Conservation (phyloP, 2,113 vertebrate genomes). For the Rattus rattus region DNA sequence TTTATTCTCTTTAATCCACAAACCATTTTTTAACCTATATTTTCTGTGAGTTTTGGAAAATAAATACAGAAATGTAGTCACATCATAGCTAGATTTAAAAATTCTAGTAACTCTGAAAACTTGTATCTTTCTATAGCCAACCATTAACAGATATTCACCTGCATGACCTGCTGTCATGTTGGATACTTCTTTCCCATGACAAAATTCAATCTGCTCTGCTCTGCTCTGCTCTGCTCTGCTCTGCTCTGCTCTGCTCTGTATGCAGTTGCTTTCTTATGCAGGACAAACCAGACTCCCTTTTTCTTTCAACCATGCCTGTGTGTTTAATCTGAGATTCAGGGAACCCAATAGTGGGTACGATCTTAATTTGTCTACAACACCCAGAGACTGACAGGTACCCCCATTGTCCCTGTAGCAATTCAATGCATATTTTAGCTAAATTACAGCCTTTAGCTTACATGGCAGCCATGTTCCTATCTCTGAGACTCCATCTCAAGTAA, state of each 20-base stretch:
- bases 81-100: no score
- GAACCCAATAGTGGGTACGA: neutral
- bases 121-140: neutral
- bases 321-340: neutral
- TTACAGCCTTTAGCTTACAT: neutral
- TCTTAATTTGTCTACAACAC: neutral
- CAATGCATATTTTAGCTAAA: neutral
- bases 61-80: neutral
- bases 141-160: neutral
- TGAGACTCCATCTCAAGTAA: neutral
- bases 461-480: neutral
- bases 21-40: neutral
- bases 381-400: neutral
- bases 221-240: neutral
- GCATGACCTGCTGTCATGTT: rapidly evolving
- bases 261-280: neutral
- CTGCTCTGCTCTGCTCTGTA: neutral
- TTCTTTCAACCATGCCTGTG: neutral
- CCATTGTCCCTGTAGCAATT: neutral
- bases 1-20: neutral
- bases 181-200: neutral
- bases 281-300: neutral
- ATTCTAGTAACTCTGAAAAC: neutral
- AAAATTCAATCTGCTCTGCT: neutral
- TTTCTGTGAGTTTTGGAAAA: neutral